Percentiles rank a stretch among this genome's conserved stretches.
phyloP scores from a whole-genome alignment of 2,113 vertebrate species.

The Psilopogon haemacephalus region DNA sequence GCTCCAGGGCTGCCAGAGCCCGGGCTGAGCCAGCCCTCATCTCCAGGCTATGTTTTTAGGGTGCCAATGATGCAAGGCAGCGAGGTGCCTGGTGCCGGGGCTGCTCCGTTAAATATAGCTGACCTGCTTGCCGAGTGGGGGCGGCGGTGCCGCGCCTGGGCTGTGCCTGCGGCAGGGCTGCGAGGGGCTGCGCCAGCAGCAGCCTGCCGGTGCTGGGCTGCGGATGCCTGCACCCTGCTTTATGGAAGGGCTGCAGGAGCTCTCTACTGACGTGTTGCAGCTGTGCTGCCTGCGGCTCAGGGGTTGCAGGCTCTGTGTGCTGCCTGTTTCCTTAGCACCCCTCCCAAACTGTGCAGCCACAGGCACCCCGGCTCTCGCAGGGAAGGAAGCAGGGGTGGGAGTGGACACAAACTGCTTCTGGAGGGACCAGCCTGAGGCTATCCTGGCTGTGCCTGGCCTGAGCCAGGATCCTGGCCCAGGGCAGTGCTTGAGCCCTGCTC shows the following conservation, averaged over 20 bases:
- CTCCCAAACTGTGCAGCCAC: not conserved
- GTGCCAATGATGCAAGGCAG: constrained; percentile 50
- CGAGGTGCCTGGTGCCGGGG: not conserved
- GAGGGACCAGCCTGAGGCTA: not conserved
- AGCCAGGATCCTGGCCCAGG: not conserved
- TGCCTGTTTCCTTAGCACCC: not conserved
- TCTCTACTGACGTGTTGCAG: not conserved
- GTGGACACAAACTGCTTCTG: not conserved
- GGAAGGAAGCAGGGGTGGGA: not conserved
- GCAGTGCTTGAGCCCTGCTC: not conserved
- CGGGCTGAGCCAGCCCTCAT: not conserved
- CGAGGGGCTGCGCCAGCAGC: not conserved
- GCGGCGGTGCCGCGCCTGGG: not conserved
- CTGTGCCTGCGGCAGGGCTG: not conserved
- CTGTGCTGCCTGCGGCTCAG: not conserved
- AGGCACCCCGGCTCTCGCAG: not conserved
- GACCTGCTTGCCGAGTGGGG: constrained; percentile 35
- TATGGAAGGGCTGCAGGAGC: not conserved
- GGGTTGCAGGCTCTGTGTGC: not conserved
- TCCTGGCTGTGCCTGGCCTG: not conserved
- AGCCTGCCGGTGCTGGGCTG: not conserved
- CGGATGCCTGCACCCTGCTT: not conserved
- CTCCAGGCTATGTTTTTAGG: constrained; percentile 42
- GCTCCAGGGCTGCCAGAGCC: not conserved
- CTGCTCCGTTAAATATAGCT: constrained; percentile 27